Conservation (phyloP, 1,140 invertebrate genomes). For the Bombus sibiricus region DNA sequence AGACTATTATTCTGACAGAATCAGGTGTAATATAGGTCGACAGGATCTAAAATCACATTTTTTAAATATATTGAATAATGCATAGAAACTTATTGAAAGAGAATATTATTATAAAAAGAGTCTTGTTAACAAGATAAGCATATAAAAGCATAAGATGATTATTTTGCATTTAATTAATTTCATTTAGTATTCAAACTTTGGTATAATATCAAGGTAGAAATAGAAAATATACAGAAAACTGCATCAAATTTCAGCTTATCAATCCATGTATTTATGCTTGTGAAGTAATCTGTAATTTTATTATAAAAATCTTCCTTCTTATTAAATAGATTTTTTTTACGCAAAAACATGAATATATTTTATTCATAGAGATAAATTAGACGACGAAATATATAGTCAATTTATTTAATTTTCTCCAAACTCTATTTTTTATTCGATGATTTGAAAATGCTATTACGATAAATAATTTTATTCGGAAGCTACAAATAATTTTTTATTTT, state of each 20-base stretch:
- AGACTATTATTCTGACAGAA: neutral
- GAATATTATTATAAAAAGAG: neutral
- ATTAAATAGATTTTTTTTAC: neutral
- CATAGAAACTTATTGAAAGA: neutral
- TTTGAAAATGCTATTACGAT: neutral
- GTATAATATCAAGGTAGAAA: neutral
- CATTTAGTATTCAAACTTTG: neutral
- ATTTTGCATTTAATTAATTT: constrained; percentile 26
- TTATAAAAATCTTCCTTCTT: neutral
- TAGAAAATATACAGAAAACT: neutral
- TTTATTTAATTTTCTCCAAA: neutral
- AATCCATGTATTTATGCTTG: constrained; percentile 7
- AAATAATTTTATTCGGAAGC: neutral
- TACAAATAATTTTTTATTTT: constrained; percentile 8
- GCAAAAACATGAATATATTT: neutral
- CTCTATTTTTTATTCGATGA: neutral
- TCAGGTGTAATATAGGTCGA: neutral
- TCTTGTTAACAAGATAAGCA: neutral
- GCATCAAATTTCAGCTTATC: neutral
- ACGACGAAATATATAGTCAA: neutral
- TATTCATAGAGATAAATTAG: neutral
- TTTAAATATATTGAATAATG: constrained; percentile 4
- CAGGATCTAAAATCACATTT: neutral
- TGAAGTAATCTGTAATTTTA: neutral
- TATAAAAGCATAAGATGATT: neutral